phyloP scores from a whole-genome alignment of 2,888 invertebrate species.

The Nephrotoma flavescens region DNA sequence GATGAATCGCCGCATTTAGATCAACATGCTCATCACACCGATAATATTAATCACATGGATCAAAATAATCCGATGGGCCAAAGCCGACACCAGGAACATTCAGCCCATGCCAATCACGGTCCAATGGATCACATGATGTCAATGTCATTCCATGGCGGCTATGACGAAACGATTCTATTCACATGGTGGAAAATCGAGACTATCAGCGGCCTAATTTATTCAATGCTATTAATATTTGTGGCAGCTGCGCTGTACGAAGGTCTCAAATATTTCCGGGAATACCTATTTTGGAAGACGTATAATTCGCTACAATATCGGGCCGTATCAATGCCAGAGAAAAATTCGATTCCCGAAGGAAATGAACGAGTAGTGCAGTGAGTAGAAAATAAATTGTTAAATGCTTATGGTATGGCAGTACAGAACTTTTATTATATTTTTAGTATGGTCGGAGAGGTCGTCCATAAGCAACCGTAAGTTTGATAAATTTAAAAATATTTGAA shows the following conservation, averaged over 20 bases:
- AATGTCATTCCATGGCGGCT: conserved; percentile 61
- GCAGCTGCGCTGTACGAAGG: conserved; percentile 93
- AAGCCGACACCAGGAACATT: neutral
- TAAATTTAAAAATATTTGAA: conserved; percentile 6
- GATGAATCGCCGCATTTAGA: neutral
- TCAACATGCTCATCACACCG: neutral
- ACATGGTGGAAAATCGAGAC: conserved; percentile 66
- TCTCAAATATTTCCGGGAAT: conserved; percentile 53
- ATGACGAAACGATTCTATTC: conserved; percentile 60
- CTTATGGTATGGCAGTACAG: neutral
- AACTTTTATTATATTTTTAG: conserved; percentile 26
- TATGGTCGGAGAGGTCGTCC: conserved; percentile 55
- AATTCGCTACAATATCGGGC: conserved; percentile 73
- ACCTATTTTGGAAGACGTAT: conserved; percentile 75
- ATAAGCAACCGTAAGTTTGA: conserved; percentile 56
- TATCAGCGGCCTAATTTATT: conserved; percentile 65
- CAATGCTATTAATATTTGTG: conserved; percentile 81
- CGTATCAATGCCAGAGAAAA: conserved; percentile 61
- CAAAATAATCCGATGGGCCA: neutral
- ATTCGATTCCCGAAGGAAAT: conserved; percentile 32
- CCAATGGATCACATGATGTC: conserved; percentile 31
- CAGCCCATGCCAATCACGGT: neutral
- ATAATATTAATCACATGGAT: neutral
- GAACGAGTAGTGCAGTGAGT: conserved; percentile 67
- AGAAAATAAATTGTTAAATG: neutral